A percentile compares a stretch with the other conserved stretches of the same genome.
phyloP scores from a whole-genome alignment of 2,113 vertebrate genomes.

The Nyctereutes procyonoides region DNA sequence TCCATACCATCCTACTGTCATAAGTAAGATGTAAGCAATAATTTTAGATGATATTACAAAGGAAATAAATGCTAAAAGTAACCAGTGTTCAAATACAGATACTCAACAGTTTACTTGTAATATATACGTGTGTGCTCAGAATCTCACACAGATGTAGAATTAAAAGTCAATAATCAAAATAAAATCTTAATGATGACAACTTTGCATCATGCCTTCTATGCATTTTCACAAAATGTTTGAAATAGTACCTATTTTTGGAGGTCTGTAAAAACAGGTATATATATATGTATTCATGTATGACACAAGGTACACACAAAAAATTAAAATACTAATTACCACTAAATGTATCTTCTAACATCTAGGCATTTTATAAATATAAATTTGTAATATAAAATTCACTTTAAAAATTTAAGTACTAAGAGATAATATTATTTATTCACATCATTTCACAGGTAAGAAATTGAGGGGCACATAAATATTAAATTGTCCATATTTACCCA shows the following conservation, averaged over 20 bases:
- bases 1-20: not conserved
- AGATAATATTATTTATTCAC: not conserved
- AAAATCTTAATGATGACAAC: not conserved
- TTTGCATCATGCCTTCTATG: not conserved
- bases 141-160: not conserved
- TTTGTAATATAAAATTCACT: not conserved
- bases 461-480: not conserved
- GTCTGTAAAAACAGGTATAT: not conserved
- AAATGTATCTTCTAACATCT: not conserved
- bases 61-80: not conserved
- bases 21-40: not conserved
- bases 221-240: not conserved
- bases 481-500: not conserved
- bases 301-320: not conserved
- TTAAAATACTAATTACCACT: not conserved
- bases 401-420: not conserved
- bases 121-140: not conserved
- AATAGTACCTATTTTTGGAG: not conserved
- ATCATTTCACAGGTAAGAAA: not conserved
- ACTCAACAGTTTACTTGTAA: slow-evolving; percentile 16
- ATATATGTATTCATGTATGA: not conserved
- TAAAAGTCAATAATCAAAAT: not conserved
- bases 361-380: not conserved
- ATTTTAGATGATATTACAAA: not conserved
- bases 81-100: not conserved